These are phyloP conservation scores for Macrophya annulata DNA, from an alignment of 2,888 invertebrate genomes.

Conservation along the genomic window DNA sequence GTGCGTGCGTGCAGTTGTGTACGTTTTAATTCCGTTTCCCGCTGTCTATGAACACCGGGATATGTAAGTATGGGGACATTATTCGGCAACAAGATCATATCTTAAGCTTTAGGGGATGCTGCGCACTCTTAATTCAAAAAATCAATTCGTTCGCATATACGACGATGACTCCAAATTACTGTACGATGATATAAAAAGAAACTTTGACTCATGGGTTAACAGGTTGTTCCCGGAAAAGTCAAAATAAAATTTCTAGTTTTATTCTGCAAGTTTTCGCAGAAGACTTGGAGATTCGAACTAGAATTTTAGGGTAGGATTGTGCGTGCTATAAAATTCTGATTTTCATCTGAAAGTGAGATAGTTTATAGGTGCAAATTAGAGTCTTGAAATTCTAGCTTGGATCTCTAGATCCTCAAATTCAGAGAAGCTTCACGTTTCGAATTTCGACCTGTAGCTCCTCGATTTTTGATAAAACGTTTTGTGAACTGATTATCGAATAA, in stretches of 20 bases:
- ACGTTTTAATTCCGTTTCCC: slow-evolving; percentile 15
- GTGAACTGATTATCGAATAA: no score
- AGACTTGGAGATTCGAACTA: slow-evolving; percentile 47
- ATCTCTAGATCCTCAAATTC: no score
- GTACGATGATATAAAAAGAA: not conserved
- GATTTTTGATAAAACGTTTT: no score
- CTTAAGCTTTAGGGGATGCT: not conserved
- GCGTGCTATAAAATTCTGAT: no score
- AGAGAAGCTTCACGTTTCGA: no score
- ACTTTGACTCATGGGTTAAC: slow-evolving; percentile 59
- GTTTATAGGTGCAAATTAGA: no score
- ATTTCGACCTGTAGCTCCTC: no score
- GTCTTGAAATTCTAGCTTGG: no score
- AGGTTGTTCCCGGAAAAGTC: slow-evolving; percentile 53
- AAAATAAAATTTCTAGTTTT: no score
- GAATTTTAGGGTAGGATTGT: not conserved
- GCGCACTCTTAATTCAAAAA: not conserved
- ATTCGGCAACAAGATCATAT: not conserved
- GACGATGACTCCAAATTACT: not conserved
- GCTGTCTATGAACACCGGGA: not conserved
- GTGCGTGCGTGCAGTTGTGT: slow-evolving; percentile 57
- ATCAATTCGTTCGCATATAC: not conserved
- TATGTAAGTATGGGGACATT: not conserved
- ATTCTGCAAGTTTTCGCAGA: not conserved
- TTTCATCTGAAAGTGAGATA: no score